These are phyloP conservation scores for Crocallis elinguaria DNA, from an alignment of 2,888 invertebrate genomes.

Conservation along the genomic window DNA sequence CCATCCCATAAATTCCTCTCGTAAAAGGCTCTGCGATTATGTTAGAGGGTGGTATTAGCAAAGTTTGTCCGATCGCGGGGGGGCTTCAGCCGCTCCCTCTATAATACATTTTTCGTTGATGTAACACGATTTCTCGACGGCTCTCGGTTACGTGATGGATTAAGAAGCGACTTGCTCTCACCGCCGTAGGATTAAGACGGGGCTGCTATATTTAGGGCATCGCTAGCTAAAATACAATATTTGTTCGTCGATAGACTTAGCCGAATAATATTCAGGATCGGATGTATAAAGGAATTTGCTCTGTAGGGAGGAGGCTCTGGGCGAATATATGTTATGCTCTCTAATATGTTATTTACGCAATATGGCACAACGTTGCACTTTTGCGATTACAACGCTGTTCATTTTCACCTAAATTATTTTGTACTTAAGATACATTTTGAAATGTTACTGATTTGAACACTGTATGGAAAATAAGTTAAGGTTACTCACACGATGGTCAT, in stretches of 20 bases:
- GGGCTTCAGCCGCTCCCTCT: slow-evolving; percentile 61
- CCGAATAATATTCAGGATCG: slow-evolving; percentile 56
- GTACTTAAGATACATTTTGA: too few relatives aligned
- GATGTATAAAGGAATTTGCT: slow-evolving; percentile 47
- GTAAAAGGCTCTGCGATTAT: slow-evolving; percentile 85
- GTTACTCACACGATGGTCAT: too few relatives aligned
- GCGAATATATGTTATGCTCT: too few relatives aligned
- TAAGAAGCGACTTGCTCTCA: slow-evolving; percentile 79
- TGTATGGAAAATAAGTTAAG: too few relatives aligned
- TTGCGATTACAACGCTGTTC: too few relatives aligned
- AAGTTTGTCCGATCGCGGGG: slow-evolving; percentile 81
- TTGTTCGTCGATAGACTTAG: slow-evolving; percentile 77
- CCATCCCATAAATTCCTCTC: slow-evolving; percentile 84
- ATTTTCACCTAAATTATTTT: too few relatives aligned
- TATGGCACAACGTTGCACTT: too few relatives aligned
- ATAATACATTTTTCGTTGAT: slow-evolving; percentile 86
- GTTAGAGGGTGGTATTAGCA: slow-evolving; percentile 85
- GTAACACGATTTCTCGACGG: slow-evolving; percentile 85
- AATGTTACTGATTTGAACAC: too few relatives aligned
- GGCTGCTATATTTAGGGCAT: slow-evolving; percentile 79
- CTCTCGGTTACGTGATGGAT: slow-evolving; percentile 85
- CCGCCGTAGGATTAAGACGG: slow-evolving; percentile 77
- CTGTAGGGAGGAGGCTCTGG: slow-evolving; percentile 33
- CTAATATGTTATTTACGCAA: too few relatives aligned
- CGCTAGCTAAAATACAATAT: slow-evolving; percentile 78